Percentiles rank a stretch among this genome's conserved stretches.
Evolutionary conservation across 2,888 invertebrate genomes (phyloP).

Genomic region (Lampropteryx suffumata): DNA sequence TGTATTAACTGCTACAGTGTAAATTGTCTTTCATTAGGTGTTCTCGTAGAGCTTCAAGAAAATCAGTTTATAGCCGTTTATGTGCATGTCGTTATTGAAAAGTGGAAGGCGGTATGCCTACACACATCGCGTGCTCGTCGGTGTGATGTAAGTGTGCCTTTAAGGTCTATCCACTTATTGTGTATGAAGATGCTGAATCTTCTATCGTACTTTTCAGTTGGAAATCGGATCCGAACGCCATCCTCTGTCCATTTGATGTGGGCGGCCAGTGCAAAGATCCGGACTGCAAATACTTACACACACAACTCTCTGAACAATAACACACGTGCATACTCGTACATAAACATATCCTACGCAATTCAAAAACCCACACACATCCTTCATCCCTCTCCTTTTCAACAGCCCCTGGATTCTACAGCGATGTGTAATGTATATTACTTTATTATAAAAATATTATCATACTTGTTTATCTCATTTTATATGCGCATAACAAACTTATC

Average conservation of each 20-base stretch:
- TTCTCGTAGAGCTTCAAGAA: conserved; percentile 47
- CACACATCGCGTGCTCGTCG: conserved; percentile 53
- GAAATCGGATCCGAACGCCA: conserved; percentile 73
- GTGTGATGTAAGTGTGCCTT: conserved; percentile 69
- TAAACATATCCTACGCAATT: conserved; percentile 31
- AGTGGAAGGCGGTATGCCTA: conserved; percentile 60
- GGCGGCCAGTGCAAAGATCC: conserved; percentile 77
- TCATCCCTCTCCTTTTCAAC: conserved; percentile 35
- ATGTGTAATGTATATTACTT: conserved; percentile 75
- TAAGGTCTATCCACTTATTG: conserved; percentile 47
- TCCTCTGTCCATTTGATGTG: conserved; percentile 78
- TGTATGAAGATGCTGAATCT: conserved; percentile 4
- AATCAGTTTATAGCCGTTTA: conserved; percentile 46
- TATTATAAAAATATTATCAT: conserved; percentile 38
- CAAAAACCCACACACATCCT: conserved; percentile 29
- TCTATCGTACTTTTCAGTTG: conserved; percentile 63
- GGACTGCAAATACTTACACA: conserved; percentile 78
- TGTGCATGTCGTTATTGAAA: conserved; percentile 42
- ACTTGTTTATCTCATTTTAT: no score
- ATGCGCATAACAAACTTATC: no score
- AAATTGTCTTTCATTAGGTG: conserved; percentile 44
- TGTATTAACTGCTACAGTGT: conserved; percentile 29
- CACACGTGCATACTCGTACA: conserved; percentile 46
- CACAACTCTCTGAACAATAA: conserved; percentile 60
- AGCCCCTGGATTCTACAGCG: conserved; percentile 56